Conservation (phyloP, 2,113 vertebrate species). For the Telmatochromis sp. region DNA sequence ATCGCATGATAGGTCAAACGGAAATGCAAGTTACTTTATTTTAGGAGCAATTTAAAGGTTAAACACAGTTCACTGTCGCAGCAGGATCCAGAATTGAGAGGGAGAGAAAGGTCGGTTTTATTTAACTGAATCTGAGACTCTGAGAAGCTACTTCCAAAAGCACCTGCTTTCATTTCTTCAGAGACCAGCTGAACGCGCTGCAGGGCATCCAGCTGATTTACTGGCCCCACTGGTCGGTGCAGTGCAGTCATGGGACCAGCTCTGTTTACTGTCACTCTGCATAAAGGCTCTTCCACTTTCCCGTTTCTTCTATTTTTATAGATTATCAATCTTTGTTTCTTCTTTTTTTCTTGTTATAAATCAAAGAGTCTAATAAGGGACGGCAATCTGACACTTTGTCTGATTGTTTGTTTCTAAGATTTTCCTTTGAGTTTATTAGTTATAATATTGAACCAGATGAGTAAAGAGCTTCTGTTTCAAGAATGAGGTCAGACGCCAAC, state of each 20-base stretch:
- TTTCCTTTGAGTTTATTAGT: background rate
- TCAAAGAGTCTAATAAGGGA: background rate
- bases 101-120: background rate
- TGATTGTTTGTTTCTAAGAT: background rate
- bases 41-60: background rate
- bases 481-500: background rate
- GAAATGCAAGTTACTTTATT: background rate
- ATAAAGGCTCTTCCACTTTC: background rate
- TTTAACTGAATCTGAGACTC: background rate
- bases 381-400: background rate
- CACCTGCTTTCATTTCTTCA: background rate
- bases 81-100: background rate
- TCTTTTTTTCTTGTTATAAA: background rate
- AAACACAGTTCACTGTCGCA: background rate
- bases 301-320: background rate
- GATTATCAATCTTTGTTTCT: background rate
- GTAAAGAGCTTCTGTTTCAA: background rate
- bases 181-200: background rate
- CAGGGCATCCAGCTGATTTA: constrained; percentile 7
- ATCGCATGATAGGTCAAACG: rapidly evolving
- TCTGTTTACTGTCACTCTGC: background rate
- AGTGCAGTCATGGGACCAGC: constrained; percentile 31
- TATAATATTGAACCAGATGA: background rate
- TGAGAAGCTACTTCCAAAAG: background rate
- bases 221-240: background rate